Percentiles rank a stretch among this genome's conserved stretches.
Conservation (phyloP, 2,113 vertebrate genomes). For the Hippocampus zosterae region DNA sequence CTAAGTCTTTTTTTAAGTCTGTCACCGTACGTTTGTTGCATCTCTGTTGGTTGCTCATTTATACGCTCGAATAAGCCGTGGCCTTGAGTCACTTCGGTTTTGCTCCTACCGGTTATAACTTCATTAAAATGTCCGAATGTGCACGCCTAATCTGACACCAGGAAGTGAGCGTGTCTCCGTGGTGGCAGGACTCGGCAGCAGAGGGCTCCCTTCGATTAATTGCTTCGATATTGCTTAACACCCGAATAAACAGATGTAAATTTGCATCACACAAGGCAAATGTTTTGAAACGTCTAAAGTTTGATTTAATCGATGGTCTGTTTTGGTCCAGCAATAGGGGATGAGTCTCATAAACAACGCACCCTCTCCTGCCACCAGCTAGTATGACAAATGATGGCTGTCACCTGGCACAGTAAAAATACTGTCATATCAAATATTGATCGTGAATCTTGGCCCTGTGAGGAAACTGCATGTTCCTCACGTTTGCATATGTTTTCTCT, state of each 20-base stretch:
- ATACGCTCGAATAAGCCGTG: neutral
- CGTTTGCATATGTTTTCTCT: too few relatives aligned
- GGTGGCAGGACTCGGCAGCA: conserved; percentile 29
- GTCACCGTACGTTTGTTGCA: conserved; percentile 27
- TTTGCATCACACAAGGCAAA: neutral
- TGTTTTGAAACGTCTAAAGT: too few relatives aligned
- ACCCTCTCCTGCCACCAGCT: too few relatives aligned
- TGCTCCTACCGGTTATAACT: neutral
- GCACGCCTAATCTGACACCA: neutral
- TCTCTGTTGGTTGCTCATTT: neutral
- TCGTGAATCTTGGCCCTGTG: too few relatives aligned
- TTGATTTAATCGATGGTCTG: too few relatives aligned
- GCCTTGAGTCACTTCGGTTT: neutral
- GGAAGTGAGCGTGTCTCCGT: neutral
- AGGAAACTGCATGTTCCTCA: too few relatives aligned
- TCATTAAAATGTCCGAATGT: neutral
- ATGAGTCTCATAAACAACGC: too few relatives aligned
- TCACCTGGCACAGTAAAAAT: too few relatives aligned
- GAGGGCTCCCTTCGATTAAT: conserved; percentile 31
- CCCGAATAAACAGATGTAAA: neutral
- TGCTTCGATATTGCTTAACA: conserved; percentile 15
- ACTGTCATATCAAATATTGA: too few relatives aligned
- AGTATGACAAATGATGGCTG: too few relatives aligned
- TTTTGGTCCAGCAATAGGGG: too few relatives aligned
- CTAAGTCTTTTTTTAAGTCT: conserved; percentile 30